phyloP scores from a whole-genome alignment of 2,888 invertebrate genomes.

The Campopleginae sp. region DNA sequence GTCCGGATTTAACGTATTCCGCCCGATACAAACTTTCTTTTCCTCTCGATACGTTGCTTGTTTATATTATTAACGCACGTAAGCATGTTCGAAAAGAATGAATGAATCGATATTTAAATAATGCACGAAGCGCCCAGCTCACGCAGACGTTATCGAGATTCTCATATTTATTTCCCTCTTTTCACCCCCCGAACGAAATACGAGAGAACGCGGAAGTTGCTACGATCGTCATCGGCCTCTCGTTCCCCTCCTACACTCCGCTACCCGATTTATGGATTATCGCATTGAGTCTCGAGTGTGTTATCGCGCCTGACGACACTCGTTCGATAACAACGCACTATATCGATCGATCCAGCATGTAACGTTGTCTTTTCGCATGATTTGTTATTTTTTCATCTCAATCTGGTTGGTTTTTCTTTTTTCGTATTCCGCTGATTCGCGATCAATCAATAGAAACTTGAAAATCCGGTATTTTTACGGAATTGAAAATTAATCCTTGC shows the following conservation, averaged over 20 bases:
- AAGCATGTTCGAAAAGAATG: background rate
- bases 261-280: conserved; percentile 44
- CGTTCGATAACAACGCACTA: conserved; percentile 11
- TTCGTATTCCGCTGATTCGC: background rate
- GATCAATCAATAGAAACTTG: background rate
- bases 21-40: background rate
- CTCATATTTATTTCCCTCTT: background rate
- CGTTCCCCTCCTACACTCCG: background rate
- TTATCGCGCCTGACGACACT: conserved; percentile 26
- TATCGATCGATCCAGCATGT: background rate
- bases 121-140: conserved; percentile 1
- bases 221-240: conserved; percentile 10
- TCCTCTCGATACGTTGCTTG: background rate
- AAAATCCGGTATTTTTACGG: background rate
- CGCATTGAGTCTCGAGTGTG: conserved; percentile 18
- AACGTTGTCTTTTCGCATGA: background rate
- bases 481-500: background rate
- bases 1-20: background rate
- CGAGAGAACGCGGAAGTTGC: conserved; percentile 47
- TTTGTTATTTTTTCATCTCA: background rate
- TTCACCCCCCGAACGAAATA: conserved; percentile 10
- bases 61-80: conserved; percentile 5
- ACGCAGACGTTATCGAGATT: conserved; percentile 2
- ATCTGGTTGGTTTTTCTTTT: background rate
- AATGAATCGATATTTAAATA: conserved; percentile 23